These are phyloP conservation scores for Otocyon megalotis DNA, from an alignment of 2,113 vertebrate genomes.

Conservation along the genomic window DNA sequence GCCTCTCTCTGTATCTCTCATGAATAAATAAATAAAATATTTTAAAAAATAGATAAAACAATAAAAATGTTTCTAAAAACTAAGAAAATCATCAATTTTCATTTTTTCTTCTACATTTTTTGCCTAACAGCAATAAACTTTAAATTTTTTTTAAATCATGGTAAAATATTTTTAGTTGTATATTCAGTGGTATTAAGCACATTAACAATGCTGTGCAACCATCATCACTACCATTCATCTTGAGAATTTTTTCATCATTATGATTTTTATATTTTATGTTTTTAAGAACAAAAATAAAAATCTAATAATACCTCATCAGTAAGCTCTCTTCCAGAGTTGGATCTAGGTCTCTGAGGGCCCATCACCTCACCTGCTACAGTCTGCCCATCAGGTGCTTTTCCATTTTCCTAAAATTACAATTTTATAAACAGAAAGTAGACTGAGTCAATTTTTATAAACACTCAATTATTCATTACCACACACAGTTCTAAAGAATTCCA, in stretches of 20 bases:
- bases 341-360: conserved; percentile 96
- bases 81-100: conserved; percentile 51
- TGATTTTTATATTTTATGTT: conserved; percentile 36
- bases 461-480: conserved; percentile 73
- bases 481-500: conserved; percentile 54
- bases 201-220: neutral
- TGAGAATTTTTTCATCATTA: conserved; percentile 17
- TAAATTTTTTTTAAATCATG: neutral
- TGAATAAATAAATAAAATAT: neutral
- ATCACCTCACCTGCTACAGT: conserved; percentile 88
- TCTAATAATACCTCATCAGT: conserved; percentile 94
- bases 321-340: conserved; percentile 97
- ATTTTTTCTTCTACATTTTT: conserved; percentile 8
- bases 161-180: conserved; percentile 33
- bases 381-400: conserved; percentile 91
- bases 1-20: neutral
- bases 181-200: neutral
- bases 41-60: neutral
- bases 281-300: conserved; percentile 35
- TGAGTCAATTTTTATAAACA: conserved; percentile 64
- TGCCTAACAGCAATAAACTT: neutral
- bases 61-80: neutral
- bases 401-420: conserved; percentile 92
- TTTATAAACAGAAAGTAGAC: conserved; percentile 68
- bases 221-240: conserved; percentile 38